phyloP scores from a whole-genome alignment of 2,888 invertebrate genomes.

The Alcis repandata region DNA sequence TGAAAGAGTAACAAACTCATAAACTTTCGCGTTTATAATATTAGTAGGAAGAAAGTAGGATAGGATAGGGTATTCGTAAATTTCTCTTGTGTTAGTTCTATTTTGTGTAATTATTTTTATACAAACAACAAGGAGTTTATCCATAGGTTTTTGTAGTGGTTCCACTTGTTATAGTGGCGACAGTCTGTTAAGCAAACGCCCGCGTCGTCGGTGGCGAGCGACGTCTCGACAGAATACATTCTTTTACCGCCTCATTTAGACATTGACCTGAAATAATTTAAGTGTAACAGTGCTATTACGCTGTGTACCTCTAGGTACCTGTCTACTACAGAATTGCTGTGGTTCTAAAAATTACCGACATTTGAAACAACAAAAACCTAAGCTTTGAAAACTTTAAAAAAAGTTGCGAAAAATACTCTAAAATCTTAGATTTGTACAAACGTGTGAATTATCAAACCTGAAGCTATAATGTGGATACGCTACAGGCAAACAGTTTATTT shows the following conservation, averaged over 20 bases:
- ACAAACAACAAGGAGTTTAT: too few relatives aligned
- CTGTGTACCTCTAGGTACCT: conserved; percentile 30
- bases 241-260: conserved; percentile 59
- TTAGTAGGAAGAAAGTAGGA: too few relatives aligned
- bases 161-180: too few relatives aligned
- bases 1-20: too few relatives aligned
- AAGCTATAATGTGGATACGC: not conserved
- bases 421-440: not conserved
- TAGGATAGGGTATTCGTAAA: too few relatives aligned
- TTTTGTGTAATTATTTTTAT: too few relatives aligned
- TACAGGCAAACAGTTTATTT: conserved; percentile 1
- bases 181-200: not conserved
- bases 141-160: too few relatives aligned
- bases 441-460: not conserved
- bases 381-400: not conserved
- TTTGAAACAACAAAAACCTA: too few relatives aligned
- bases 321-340: conserved; percentile 27
- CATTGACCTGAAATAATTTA: conserved; percentile 73
- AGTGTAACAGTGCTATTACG: conserved; percentile 62
- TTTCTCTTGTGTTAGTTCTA: too few relatives aligned
- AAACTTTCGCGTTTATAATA: too few relatives aligned
- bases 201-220: conserved; percentile 19
- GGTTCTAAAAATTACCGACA: conserved; percentile 25
- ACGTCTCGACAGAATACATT: conserved; percentile 45
- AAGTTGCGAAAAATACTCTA: not conserved